Evolutionary conservation across 2,113 vertebrate species (phyloP).

Genomic region (Myanophis thanlyinensis): DNA sequence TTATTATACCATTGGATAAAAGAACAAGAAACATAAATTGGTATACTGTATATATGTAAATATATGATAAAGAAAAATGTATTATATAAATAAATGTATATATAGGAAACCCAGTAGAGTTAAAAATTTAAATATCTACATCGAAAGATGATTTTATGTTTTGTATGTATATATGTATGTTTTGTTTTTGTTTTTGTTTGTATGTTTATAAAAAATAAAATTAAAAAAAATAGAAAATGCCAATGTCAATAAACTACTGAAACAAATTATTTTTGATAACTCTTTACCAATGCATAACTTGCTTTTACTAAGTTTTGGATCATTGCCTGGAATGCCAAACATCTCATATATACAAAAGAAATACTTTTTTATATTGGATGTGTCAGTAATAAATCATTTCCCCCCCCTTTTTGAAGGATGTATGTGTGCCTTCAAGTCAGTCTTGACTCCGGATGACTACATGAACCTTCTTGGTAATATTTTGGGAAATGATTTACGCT

Average conservation of each 20-base stretch:
- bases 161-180: too few species aligned
- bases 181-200: too few species aligned
- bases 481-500: not conserved
- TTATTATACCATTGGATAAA: too few species aligned
- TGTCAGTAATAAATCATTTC: not conserved
- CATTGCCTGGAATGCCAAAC: not conserved
- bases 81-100: too few species aligned
- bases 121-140: too few species aligned
- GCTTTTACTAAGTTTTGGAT: not conserved
- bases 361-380: not conserved
- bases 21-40: too few species aligned
- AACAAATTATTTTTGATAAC: not conserved
- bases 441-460: not conserved
- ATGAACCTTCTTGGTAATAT: not conserved
- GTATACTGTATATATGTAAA: too few species aligned
- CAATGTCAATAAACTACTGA: not conserved
- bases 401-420: not conserved
- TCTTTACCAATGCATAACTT: not conserved
- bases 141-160: too few species aligned
- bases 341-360: not conserved
- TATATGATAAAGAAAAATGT: too few species aligned
- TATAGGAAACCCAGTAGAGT: too few species aligned
- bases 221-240: too few species aligned
- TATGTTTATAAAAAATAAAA: too few species aligned
- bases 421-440: not conserved